Evolutionary conservation across 2,888 invertebrate genomes (phyloP).

Genomic region (Cryptosula pallasiana): DNA sequence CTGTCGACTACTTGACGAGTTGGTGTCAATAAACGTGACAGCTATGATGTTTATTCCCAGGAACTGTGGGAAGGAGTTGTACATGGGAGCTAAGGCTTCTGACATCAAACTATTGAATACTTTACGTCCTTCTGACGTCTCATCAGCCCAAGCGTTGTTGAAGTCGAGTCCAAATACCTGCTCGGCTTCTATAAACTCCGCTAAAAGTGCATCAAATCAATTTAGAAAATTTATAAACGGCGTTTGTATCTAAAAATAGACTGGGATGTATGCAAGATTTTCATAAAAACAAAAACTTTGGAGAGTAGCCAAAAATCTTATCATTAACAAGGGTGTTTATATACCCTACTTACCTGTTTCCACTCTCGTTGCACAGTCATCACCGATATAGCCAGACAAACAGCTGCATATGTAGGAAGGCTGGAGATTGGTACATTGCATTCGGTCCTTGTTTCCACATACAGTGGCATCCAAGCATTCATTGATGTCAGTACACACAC

Average conservation of each 20-base stretch:
- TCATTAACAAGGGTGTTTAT: background rate
- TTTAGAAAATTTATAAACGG: background rate
- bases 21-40: background rate
- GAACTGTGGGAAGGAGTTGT: background rate
- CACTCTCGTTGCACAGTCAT: background rate
- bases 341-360: background rate
- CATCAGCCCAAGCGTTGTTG: background rate
- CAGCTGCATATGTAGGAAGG: background rate
- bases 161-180: slow-evolving; percentile 2
- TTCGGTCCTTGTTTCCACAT: background rate
- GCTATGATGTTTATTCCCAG: background rate
- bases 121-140: background rate
- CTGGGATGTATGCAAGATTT: background rate
- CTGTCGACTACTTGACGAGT: background rate
- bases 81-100: background rate
- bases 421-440: background rate
- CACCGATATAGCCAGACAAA: background rate
- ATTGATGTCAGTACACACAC: slow-evolving; percentile 5
- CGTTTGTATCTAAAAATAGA: no score
- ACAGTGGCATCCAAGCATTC: background rate
- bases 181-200: background rate
- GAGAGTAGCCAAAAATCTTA: background rate
- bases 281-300: no score
- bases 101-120: slow-evolving; percentile 2
- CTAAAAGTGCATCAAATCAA: background rate